Conservation (phyloP, 2,113 vertebrate genomes). For the Propithecus coquereli region DNA sequence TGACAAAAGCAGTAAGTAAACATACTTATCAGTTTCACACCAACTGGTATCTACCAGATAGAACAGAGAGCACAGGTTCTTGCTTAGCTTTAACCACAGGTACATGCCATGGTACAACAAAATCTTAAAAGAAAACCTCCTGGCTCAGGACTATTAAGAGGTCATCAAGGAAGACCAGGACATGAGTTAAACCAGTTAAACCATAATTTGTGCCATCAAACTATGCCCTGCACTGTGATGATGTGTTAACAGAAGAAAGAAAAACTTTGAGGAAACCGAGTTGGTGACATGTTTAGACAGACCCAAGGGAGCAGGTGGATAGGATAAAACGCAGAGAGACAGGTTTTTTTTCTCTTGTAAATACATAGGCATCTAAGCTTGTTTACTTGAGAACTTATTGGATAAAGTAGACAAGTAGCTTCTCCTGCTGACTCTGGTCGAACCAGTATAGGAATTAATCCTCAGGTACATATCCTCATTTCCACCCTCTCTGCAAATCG, state of each 20-base stretch:
- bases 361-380: background rate
- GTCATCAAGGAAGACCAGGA: background rate
- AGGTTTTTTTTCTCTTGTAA: background rate
- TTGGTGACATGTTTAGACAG: background rate
- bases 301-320: background rate
- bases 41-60: background rate
- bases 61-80: background rate
- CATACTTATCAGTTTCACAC: accelerated
- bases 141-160: background rate
- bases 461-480: background rate
- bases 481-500: no score
- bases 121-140: background rate
- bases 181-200: background rate
- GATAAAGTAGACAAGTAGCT: background rate
- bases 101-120: no score
- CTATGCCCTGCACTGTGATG: background rate
- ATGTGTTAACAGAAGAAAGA: background rate
- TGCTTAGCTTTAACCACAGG: background rate
- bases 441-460: background rate
- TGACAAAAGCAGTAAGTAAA: background rate
- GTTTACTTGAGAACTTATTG: background rate
- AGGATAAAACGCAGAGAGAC: background rate
- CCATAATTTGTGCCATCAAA: background rate
- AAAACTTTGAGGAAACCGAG: background rate
- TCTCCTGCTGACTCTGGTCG: background rate